phyloP scores from a whole-genome alignment of 2,888 invertebrate genomes.

The Nowickia ferox region DNA sequence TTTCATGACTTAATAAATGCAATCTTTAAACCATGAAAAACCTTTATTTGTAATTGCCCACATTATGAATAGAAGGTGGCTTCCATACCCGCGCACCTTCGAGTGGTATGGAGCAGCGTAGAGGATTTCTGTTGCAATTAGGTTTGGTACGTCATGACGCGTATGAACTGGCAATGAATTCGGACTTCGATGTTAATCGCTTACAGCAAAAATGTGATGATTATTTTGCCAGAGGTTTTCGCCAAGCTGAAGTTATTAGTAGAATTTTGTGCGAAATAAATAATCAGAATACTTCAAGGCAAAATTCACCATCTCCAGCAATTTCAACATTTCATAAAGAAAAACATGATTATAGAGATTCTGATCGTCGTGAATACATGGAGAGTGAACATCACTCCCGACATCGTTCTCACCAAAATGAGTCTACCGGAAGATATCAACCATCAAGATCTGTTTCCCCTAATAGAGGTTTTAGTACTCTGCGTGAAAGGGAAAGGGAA shows the following conservation, averaged over 20 bases:
- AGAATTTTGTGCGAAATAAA: slow-evolving; percentile 16
- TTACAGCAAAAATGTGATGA: slow-evolving; percentile 2
- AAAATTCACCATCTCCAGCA: neutral
- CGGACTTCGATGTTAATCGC: slow-evolving; percentile 36
- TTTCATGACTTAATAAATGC: slow-evolving; percentile 37
- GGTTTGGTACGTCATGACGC: slow-evolving; percentile 60
- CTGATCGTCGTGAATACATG: neutral
- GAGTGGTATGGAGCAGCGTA: slow-evolving; percentile 41
- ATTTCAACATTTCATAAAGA: neutral
- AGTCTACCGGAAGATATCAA: neutral
- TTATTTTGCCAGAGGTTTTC: slow-evolving; percentile 12
- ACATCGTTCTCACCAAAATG: neutral
- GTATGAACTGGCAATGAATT: slow-evolving; percentile 27
- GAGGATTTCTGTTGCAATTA: slow-evolving; percentile 53
- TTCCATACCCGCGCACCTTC: neutral
- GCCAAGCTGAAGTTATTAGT: neutral
- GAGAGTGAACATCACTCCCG: neutral
- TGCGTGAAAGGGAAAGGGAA: neutral
- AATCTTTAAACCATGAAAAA: slow-evolving; percentile 6
- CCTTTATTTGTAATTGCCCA: neutral
- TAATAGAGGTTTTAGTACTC: neutral
- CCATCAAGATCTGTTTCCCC: slow-evolving; percentile 3
- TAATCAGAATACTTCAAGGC: neutral
- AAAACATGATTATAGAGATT: neutral
- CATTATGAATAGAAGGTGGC: slow-evolving; percentile 11